These are phyloP conservation scores for Megalops atlanticus DNA, from an alignment of 2,113 vertebrate species.

Conservation along the genomic window DNA sequence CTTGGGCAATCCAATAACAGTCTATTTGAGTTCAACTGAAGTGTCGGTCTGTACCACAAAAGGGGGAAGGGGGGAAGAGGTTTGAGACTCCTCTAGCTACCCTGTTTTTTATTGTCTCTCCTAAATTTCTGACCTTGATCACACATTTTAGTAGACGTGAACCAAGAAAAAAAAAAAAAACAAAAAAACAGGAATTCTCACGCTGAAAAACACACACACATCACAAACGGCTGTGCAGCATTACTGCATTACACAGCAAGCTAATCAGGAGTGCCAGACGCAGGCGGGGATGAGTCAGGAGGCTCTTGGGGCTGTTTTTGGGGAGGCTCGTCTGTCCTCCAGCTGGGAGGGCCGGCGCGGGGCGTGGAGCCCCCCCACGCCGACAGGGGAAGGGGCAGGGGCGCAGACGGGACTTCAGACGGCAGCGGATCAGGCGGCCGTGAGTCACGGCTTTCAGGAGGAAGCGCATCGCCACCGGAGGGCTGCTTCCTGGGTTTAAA, in stretches of 20 bases:
- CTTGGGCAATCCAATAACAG: neutral
- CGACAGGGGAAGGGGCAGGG: neutral
- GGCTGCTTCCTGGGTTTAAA: conserved; percentile 10
- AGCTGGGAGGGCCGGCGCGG: neutral
- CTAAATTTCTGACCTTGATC: neutral
- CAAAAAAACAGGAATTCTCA: no score
- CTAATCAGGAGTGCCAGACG: neutral
- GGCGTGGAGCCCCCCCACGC: conserved; percentile 10
- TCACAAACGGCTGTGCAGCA: no score
- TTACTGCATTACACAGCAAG: neutral
- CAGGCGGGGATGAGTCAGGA: neutral
- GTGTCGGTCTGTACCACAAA: neutral
- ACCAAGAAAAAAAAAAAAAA: no score
- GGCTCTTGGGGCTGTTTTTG: neutral
- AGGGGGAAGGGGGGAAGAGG: neutral
- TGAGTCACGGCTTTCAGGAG: conserved; percentile 29
- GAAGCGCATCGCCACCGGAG: neutral
- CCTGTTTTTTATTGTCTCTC: neutral
- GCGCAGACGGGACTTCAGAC: conserved; percentile 17
- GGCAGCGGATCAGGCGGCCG: conserved; percentile 2
- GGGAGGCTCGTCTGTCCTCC: neutral
- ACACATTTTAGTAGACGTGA: no score
- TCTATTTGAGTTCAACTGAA: neutral
- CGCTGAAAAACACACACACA: neutral
- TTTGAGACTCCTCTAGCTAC: neutral